Evolutionary conservation across 30 jellyfish, hydroid and myxozoan genomes (phyloP), one percentile per base, ranked within the genome.

Genomic region (Hydractinia echinata): DNA sequence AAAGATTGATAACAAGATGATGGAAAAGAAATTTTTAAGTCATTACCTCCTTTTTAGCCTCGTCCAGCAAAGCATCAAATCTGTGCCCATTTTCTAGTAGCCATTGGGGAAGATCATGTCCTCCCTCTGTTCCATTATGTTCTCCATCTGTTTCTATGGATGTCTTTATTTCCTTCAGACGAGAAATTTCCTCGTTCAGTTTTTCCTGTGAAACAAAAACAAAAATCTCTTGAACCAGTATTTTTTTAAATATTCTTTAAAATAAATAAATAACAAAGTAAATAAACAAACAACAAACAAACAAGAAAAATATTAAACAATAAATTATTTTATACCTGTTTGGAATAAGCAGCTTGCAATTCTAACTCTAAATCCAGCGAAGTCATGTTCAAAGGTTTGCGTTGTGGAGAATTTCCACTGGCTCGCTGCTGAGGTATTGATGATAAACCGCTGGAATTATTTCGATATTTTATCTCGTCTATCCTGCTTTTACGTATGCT

Each of bases 71-170:
- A 51, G 82, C 79, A 58, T 85, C 99, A 54, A 78, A 88, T 68
- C 83, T 88, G 88, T 82, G 72, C 20, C 87, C 91, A 78, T 77
- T 94, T 72, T 85, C 95, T 4, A 94, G 83, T 13, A 94, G 91
- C 99, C 99, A 94, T 49, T 84, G 97, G 7, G 99, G 99, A 10
- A 88, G 89, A n/a, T 79, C 90, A 2, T 79, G n/a, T 60, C 62
- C 61, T 39, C 96, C 97, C n/a, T 56, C 84, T 66, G 44, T 19
- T 4, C 84, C 86, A 54, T 88, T 88, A 54, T 95, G 92, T 30
- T 86, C 94, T 30, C 44, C 44, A 1, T 30, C 44, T 30, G 44
- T 30, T 19, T 83, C 89, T 89, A 94, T 94, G 51, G 86, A 53
- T 16, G 72, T 78, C 72, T 79, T 76, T 58, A 94, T 94, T 30